Evolutionary conservation across 2,888 invertebrate species (phyloP), one percentile per base, ranked within the genome.

Genomic region (Mesorhabditis belari): DNA sequence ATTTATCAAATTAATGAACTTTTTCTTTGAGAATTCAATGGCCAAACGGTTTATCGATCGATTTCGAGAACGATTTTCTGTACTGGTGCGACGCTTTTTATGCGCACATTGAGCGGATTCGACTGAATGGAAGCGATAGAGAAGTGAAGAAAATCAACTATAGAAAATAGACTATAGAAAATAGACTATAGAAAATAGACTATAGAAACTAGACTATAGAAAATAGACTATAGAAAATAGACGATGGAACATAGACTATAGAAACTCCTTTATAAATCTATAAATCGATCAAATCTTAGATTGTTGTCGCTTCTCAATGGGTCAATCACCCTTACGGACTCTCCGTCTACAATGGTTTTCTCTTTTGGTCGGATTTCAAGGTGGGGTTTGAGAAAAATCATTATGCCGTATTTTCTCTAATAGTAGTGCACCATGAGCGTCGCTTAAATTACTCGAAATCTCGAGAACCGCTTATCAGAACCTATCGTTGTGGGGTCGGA

Each of bases 41-140:
- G 89, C 90, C 90, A 3, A 87, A 87, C 76, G 90, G 90, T 9
- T 85, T 91, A 57, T 87, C 87, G 3, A 83, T 88, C n/a, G 88
- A 88, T 77, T 82, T 83, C 24, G 81, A 82, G 17, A 83, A 83
- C 6, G 85, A 85, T 53, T 83, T 84, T 57, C 77, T 88, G 44
- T 88, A 87, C 79, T 88, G 88, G 87, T 88, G 89, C 77, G 90
- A 91, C 83, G 87, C 88, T 1, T 86, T 85, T 71, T 81, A 87
- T 66, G 86, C 88, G 79, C 86, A 85, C 64, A 87, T 91, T 65
- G 88, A 83, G 81, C 85, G 87, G 70, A 86, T 88, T 63, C 85
- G 85, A 63, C 88, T 90, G 82, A 87, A 88, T 82, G 90, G 89
- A 21, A 83, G 84, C 60, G 82, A 85, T 17, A n/a, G n/a, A n/a